These are phyloP conservation scores for Dendrolimus houi DNA, from an alignment of 2,888 invertebrate species.

Conservation along the genomic window DNA sequence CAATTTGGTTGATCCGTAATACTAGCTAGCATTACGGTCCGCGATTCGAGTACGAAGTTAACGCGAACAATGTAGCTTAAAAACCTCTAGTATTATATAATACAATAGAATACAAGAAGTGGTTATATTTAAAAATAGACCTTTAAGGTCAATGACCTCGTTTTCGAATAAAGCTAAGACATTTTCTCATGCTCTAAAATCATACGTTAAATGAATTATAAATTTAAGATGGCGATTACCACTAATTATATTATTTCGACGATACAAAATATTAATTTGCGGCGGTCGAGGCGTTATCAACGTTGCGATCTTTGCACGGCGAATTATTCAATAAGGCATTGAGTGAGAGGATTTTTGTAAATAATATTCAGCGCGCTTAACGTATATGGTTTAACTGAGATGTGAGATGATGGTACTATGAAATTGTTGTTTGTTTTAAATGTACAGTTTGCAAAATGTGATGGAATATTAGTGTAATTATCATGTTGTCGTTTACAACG, in stretches of 20 bases:
- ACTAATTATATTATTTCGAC: conserved; percentile 57
- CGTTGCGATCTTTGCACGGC: conserved; percentile 30
- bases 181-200: background rate
- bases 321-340: conserved; percentile 64
- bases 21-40: too few relatives aligned
- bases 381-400: conserved; percentile 19
- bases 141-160: too few relatives aligned
- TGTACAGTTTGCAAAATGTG: conserved; percentile 24
- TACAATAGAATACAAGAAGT: too few relatives aligned
- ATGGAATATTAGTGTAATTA: conserved; percentile 6
- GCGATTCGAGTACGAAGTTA: too few relatives aligned
- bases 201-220: conserved; percentile 19
- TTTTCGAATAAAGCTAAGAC: too few relatives aligned
- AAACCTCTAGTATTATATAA: too few relatives aligned
- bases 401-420: conserved; percentile 35
- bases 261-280: conserved; percentile 58
- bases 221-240: conserved; percentile 29
- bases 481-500: too few relatives aligned
- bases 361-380: conserved; percentile 19
- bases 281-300: conserved; percentile 30
- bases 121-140: too few relatives aligned
- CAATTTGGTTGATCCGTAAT: too few relatives aligned
- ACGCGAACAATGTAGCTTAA: too few relatives aligned
- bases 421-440: conserved; percentile 44
- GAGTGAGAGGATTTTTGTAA: conserved; percentile 34